Percentiles rank a stretch among this genome's conserved stretches.
These are phyloP conservation scores for Emys orbicularis DNA, from an alignment of 2,797 vertebrate genomes.

Conservation along the genomic window DNA sequence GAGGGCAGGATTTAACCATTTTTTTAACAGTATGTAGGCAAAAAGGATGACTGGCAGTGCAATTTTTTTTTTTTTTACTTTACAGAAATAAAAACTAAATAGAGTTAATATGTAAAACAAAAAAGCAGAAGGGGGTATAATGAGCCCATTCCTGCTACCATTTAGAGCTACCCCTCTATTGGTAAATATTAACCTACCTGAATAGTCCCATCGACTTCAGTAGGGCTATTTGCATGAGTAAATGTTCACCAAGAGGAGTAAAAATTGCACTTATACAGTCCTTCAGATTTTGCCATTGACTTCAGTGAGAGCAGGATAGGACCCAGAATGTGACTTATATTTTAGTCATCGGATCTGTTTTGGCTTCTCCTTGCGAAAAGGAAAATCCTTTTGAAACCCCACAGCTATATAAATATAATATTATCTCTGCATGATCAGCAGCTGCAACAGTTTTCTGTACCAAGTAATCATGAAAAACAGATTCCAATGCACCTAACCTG, in stretches of 20 bases:
- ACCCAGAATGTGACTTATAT: fast-evolving
- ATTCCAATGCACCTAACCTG: conserved; percentile 13
- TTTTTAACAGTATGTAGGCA: not conserved
- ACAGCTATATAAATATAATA: not conserved
- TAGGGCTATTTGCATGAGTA: not conserved
- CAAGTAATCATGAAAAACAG: conserved; percentile 58
- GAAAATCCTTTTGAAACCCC: conserved; percentile 35
- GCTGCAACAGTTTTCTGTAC: conserved; percentile 35
- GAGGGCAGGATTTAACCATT: not conserved
- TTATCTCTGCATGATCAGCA: conserved; percentile 38
- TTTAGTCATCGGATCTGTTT: not conserved
- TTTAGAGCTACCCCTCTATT: not conserved
- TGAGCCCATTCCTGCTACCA: fast-evolving
- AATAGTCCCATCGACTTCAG: not conserved
- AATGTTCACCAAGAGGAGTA: not conserved
- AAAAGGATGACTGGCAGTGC: not conserved
- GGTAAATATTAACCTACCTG: not conserved
- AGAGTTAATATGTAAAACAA: not conserved
- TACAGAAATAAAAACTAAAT: not conserved
- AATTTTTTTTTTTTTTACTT: not conserved
- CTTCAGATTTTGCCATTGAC: fast-evolving
- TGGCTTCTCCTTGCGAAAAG: not conserved
- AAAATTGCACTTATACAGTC: not conserved
- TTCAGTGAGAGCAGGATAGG: not conserved
- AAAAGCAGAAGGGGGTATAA: not conserved